Evolutionary conservation across 2,888 invertebrate genomes (phyloP), one percentile per base, ranked within the genome.

Genomic region (Taenaris catops): DNA sequence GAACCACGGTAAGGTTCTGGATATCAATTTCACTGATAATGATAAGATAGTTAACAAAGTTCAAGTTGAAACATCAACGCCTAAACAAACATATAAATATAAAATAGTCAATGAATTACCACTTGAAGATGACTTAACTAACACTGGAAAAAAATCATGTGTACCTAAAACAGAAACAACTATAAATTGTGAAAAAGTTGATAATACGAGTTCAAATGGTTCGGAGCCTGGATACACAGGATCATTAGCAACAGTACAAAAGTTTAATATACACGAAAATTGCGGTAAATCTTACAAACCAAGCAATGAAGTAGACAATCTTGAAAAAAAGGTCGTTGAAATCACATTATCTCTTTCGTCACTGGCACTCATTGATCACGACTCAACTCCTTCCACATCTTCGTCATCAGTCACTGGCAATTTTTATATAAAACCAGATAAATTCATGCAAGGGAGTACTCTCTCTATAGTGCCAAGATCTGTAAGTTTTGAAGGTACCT

Each of bases 391-490:
- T n/a, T n/a, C n/a, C n/a, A n/a, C n/a, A n/a, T n/a, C n/a, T n/a
- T n/a, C n/a, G n/a, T n/a, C n/a, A n/a, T n/a, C n/a, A n/a, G n/a
- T n/a, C n/a, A n/a, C n/a, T n/a, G n/a, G n/a, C n/a, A n/a, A n/a
- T n/a, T n/a, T n/a, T n/a, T n/a, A n/a, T n/a, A n/a, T n/a, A n/a
- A n/a, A n/a, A n/a, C 55, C 63, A 31, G 41, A 49, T n/a, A 76
- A 73, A 49, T 61, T 59, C 19, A 46, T 70, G 24, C 69, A 72
- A 27, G 74, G 79, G 73, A 80, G 70, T 53, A 70, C 79, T 6
- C 38, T 72, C 25, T 63, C 68, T 9, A 48, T 66, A 29, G 63
- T 65, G 9, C 56, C 61, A 33, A 63, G 49, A 36, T 59, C 63
- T 16, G 46, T 56, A 24, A 44, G 47, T 42, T 49, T 53, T 36